phyloP scores from a whole-genome alignment of 2,888 invertebrate genomes.

The Halocaridina rubra region DNA sequence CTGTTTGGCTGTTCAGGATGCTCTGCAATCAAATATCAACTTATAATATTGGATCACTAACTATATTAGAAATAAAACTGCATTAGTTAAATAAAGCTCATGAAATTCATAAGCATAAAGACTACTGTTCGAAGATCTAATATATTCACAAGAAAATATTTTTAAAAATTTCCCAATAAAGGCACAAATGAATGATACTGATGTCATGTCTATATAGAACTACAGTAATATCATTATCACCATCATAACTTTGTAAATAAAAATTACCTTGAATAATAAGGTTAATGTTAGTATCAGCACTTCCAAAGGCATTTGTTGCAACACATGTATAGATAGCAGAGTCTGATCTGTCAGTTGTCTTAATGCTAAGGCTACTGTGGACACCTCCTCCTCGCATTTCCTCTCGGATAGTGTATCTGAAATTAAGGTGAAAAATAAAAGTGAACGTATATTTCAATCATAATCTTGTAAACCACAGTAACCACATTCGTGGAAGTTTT shows the following conservation, averaged over 20 bases:
- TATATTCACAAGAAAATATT: too few species aligned
- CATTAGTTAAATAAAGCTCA: too few species aligned
- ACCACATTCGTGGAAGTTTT: too few species aligned
- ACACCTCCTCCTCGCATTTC: constrained; percentile 90
- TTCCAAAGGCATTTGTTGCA: constrained; percentile 92
- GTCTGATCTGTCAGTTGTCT: constrained; percentile 88
- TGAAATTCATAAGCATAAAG: too few species aligned
- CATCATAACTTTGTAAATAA: too few species aligned
- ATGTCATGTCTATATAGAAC: too few species aligned
- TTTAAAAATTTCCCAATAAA: too few species aligned
- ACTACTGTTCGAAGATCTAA: too few species aligned
- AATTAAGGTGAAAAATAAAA: neutral
- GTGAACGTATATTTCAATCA: neutral
- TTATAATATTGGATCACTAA: neutral
- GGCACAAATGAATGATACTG: too few species aligned
- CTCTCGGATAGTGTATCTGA: constrained; percentile 74
- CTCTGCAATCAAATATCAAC: constrained; percentile 71
- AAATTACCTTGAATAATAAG: constrained; percentile 87
- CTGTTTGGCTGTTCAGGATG: constrained; percentile 91
- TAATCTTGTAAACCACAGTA: neutral
- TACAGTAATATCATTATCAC: too few species aligned
- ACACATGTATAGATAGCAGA: constrained; percentile 92
- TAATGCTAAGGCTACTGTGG: constrained; percentile 87
- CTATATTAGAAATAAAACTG: too few species aligned
- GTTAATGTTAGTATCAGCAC: constrained; percentile 94